Evolutionary conservation across 2,797 vertebrate species (phyloP).

Genomic region (Oreochromis grahami): DNA sequence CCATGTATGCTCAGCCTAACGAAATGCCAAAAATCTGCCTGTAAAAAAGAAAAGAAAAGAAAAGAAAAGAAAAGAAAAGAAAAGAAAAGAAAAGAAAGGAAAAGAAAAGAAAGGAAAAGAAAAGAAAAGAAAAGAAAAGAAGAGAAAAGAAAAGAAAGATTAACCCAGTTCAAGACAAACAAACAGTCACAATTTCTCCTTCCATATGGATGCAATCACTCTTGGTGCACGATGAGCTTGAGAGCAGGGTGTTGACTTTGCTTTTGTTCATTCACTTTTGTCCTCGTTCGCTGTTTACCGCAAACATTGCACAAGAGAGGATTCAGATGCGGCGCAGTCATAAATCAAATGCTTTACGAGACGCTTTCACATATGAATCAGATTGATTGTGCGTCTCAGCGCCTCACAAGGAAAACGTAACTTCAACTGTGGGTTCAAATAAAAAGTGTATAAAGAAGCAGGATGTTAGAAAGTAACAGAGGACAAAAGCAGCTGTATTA

Average conservation of each 20-base stretch:
- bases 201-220: constrained; percentile 33
- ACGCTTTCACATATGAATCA: neutral
- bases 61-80: neutral
- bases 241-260: constrained; percentile 15
- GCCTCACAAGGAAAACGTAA: neutral
- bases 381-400: neutral
- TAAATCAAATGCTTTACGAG: neutral
- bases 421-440: neutral
- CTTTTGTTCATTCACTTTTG: constrained; percentile 4
- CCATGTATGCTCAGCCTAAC: neutral
- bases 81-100: neutral
- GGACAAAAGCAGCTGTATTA: neutral
- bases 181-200: neutral
- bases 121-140: neutral
- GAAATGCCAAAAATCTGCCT: neutral
- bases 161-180: neutral
- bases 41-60: neutral
- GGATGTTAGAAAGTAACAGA: neutral
- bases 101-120: neutral
- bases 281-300: neutral
- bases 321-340: neutral
- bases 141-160: neutral
- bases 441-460: fast-evolving
- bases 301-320: neutral
- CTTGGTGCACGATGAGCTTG: neutral